Conservation (phyloP, 2,113 vertebrate genomes). For the Dasyprocta punctata region DNA sequence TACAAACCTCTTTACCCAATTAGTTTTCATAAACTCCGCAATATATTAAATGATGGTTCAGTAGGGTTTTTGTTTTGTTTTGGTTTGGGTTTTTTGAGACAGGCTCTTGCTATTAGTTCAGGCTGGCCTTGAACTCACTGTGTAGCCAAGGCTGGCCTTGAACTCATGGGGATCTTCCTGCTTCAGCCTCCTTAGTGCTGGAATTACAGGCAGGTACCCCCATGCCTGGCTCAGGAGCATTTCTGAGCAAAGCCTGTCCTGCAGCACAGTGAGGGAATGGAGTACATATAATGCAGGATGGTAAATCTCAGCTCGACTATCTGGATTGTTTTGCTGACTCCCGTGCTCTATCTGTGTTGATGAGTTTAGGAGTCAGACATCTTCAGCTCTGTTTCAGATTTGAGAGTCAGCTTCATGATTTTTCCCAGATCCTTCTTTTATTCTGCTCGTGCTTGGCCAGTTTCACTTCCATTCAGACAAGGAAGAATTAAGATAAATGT, state of each 20-base stretch:
- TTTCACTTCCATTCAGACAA: background rate
- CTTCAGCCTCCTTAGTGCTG: background rate
- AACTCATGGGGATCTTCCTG: background rate
- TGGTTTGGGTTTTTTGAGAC: background rate
- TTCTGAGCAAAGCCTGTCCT: background rate
- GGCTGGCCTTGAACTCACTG: background rate
- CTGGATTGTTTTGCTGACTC: background rate
- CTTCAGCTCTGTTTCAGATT: background rate
- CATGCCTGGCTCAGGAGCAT: background rate
- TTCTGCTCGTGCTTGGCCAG: background rate
- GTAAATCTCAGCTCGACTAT: background rate
- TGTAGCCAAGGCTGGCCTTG: background rate
- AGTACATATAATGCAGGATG: too few relatives aligned
- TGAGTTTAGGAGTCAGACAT: background rate
- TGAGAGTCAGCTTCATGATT: background rate
- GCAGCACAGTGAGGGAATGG: background rate
- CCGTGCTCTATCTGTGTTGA: background rate
- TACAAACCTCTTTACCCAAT: background rate
- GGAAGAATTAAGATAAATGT: background rate
- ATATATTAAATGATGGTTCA: background rate
- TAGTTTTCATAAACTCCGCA: constrained; percentile 20
- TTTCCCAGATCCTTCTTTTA: background rate
- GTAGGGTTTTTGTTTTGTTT: background rate
- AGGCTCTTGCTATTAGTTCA: background rate
- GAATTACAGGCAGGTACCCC: background rate